Conservation (phyloP, 2,888 invertebrate genomes). For the Troides oblongomaculatus region DNA sequence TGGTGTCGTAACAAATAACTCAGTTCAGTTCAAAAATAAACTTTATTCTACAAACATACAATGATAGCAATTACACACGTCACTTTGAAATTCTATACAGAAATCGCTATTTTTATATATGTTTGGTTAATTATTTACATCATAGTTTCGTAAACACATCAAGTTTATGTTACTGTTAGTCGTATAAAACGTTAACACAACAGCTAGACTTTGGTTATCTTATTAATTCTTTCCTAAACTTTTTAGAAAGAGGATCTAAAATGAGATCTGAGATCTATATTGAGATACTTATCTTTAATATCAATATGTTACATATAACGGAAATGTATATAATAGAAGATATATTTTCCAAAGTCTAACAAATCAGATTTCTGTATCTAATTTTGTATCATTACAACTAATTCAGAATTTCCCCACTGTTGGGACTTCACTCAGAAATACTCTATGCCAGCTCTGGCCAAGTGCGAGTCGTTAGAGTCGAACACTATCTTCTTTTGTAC, state of each 20-base stretch:
- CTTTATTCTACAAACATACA: slow-evolving; percentile 6
- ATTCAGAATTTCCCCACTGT: not conserved
- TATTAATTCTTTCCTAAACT: not conserved
- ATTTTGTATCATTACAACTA: not conserved
- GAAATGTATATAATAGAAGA: not conserved
- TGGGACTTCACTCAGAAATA: not conserved
- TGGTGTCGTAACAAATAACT: no score
- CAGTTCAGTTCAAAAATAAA: slow-evolving; percentile 4
- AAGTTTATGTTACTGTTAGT: not conserved
- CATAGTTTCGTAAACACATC: not conserved
- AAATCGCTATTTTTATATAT: not conserved
- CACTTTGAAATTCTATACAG: not conserved
- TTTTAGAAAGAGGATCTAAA: not conserved
- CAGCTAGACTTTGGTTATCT: not conserved
- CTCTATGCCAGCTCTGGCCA: not conserved
- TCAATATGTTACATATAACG: not conserved
- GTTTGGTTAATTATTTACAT: not conserved
- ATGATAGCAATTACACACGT: not conserved
- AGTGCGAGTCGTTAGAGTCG: no score
- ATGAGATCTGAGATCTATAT: not conserved
- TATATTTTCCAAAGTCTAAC: not conserved
- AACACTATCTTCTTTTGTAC: no score
- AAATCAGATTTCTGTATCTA: not conserved
- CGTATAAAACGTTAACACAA: not conserved
- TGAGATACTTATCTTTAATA: not conserved